phyloP scores from a whole-genome alignment of 2,113 vertebrate species.

The Tor tambroides region DNA sequence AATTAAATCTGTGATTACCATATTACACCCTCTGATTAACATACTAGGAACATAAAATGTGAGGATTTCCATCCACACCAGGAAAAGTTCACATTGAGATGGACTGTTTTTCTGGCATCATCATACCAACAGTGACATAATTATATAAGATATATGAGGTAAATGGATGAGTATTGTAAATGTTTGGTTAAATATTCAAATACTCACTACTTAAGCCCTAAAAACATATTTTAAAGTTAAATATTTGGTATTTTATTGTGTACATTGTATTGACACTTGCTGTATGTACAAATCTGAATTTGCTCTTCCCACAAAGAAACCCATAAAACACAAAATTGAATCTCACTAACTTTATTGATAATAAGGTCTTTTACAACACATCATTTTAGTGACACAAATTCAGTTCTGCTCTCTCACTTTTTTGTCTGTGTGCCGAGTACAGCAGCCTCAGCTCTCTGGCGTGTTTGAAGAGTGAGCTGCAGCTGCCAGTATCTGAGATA shows the following conservation, averaged over 20 bases:
- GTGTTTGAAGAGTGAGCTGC: constrained; percentile 82
- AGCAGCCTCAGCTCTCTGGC: constrained; percentile 78
- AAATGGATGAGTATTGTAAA: neutral
- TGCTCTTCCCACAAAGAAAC: neutral
- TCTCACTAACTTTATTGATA: neutral
- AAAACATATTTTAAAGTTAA: no score
- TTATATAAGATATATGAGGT: no score
- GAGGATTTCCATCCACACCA: neutral
- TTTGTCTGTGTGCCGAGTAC: neutral
- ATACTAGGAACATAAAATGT: neutral
- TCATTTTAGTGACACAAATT: neutral
- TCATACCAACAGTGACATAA: no score
- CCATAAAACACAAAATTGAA: neutral
- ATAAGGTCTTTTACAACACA: neutral
- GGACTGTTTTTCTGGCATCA: no score
- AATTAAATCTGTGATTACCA: neutral
- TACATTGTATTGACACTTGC: neutral
- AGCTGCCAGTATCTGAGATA: constrained; percentile 93
- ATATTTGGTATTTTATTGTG: neutral
- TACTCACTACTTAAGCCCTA: no score
- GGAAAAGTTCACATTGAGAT: neutral
- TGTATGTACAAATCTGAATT: neutral
- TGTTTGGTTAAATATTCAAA: neutral
- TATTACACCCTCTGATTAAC: neutral
- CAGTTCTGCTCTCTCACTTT: neutral